phyloP scores from a whole-genome alignment of 2,888 invertebrate genomes.

The Sarcophaga subvicina region DNA sequence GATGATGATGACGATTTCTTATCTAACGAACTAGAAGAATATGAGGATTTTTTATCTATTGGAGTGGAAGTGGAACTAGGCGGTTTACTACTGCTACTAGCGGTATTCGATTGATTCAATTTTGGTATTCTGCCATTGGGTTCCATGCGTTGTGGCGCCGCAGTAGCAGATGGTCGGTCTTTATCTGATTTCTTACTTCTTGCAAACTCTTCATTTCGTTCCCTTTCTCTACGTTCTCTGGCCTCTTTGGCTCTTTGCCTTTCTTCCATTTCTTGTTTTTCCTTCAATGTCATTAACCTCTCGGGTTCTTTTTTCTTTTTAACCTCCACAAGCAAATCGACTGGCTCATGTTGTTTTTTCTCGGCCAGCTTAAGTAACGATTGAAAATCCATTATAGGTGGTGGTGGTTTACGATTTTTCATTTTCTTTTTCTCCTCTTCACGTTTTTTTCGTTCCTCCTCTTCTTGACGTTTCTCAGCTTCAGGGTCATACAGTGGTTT shows the following conservation, averaged over 20 bases:
- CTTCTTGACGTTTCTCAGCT: slow-evolving; percentile 76
- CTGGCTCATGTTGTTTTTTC: slow-evolving; percentile 91
- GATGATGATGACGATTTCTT: slow-evolving; percentile 44
- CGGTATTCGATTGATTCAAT: slow-evolving; percentile 75
- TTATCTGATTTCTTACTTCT: slow-evolving; percentile 47
- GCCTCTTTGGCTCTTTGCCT: slow-evolving; percentile 86
- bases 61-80: slow-evolving; percentile 24
- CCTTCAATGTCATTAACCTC: slow-evolving; percentile 90
- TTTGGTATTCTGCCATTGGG: slow-evolving; percentile 83
- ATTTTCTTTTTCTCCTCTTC: slow-evolving; percentile 82
- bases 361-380: slow-evolving; percentile 91
- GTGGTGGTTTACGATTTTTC: slow-evolving; percentile 84
- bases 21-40: slow-evolving; percentile 12
- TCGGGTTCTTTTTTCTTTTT: slow-evolving; percentile 85
- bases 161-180: slow-evolving; percentile 46
- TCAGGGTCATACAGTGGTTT: slow-evolving; percentile 80
- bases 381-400: slow-evolving; percentile 90
- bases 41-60: slow-evolving; percentile 72
- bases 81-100: slow-evolving; percentile 53
- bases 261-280: slow-evolving; percentile 88
- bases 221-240: slow-evolving; percentile 82
- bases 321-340: slow-evolving; percentile 82
- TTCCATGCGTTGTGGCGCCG: slow-evolving; percentile 73
- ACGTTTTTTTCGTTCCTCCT: slow-evolving; percentile 77
- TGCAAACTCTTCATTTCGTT: slow-evolving; percentile 73